Percentiles rank a stretch among this genome's conserved stretches.
Evolutionary conservation across 1,140 invertebrate genomes (phyloP).

Genomic region (Cydia pomonella): DNA sequence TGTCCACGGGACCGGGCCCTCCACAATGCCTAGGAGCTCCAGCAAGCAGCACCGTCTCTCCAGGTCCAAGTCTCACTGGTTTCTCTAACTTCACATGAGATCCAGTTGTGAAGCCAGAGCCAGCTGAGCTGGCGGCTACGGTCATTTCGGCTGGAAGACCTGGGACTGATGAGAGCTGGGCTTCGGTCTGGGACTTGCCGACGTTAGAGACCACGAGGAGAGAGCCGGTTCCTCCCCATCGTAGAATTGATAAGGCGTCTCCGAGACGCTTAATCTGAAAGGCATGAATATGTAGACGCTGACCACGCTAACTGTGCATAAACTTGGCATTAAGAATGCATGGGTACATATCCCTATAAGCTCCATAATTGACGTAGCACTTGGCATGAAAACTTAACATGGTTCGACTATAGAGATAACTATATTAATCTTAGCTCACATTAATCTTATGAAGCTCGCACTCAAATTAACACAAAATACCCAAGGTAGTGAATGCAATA

Average conservation of each 20-base stretch:
- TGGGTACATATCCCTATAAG: no score
- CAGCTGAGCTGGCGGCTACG: constrained; percentile 58
- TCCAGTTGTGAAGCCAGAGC: constrained; percentile 54
- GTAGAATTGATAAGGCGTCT: constrained; percentile 55
- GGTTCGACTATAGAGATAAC: no score
- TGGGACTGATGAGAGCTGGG: constrained; percentile 57
- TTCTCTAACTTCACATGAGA: constrained; percentile 58
- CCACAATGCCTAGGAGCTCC: constrained; percentile 67
- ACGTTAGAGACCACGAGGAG: constrained; percentile 62
- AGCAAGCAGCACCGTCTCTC: constrained; percentile 61
- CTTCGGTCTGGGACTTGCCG: constrained; percentile 49
- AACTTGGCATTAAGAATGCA: no score
- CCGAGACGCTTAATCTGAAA: constrained; percentile 63
- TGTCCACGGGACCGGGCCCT: constrained; percentile 72
- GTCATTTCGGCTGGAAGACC: constrained; percentile 66
- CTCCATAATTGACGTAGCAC: no score
- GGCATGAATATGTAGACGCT: background rate
- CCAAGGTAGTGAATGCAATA: no score
- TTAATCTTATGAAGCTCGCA: no score
- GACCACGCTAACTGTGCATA: no score
- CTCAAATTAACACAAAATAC: no score
- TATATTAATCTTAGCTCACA: no score
- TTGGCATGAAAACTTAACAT: no score
- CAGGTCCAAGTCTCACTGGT: constrained; percentile 55
- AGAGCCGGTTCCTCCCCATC: constrained; percentile 65